Evolutionary conservation across 2,797 vertebrate species (phyloP).

Genomic region (Tachyglossus aculeatus): DNA sequence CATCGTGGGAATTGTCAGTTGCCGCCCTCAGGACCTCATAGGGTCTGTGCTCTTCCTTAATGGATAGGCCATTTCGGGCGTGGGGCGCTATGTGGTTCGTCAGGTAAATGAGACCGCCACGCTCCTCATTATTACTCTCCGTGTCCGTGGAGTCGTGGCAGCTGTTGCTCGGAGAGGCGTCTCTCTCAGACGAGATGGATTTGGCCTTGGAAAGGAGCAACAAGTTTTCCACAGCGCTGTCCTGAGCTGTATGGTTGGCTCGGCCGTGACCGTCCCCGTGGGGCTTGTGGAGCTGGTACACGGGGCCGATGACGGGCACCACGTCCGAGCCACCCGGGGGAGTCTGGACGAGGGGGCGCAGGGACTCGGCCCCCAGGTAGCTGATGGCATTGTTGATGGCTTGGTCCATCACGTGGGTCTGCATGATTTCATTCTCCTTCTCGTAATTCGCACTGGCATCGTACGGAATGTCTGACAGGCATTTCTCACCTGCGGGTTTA

Average conservation of each 20-base stretch:
- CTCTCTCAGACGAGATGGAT: slow-evolving; percentile 89
- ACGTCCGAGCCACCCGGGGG: slow-evolving; percentile 86
- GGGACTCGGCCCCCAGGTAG: slow-evolving; percentile 94
- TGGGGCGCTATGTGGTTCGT: slow-evolving; percentile 91
- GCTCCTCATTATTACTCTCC: slow-evolving; percentile 94
- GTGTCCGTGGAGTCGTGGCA: slow-evolving; percentile 97
- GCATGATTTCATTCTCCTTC: slow-evolving; percentile 89
- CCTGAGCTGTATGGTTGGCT: slow-evolving; percentile 84
- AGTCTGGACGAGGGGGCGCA: slow-evolving; percentile 94
- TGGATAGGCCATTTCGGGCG: slow-evolving; percentile 87
- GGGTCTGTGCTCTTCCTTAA: slow-evolving; percentile 92
- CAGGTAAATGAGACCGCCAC: slow-evolving; percentile 91
- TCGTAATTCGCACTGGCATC: slow-evolving; percentile 80
- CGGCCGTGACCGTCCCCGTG: slow-evolving; percentile 71
- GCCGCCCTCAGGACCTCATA: slow-evolving; percentile 84
- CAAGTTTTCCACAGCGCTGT: slow-evolving; percentile 93
- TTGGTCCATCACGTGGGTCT: slow-evolving; percentile 96
- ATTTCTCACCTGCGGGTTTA: slow-evolving; percentile 88
- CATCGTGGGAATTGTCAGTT: slow-evolving; percentile 85
- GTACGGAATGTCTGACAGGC: slow-evolving; percentile 87
- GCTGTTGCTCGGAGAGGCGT: slow-evolving; percentile 93
- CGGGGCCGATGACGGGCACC: slow-evolving; percentile 77
- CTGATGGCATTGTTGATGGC: slow-evolving; percentile 99
- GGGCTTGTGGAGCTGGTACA: slow-evolving; percentile 90
- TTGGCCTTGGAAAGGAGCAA: slow-evolving; percentile 96